Conservation (phyloP, 1,140 invertebrate species). For the Halictus rubicundus region DNA sequence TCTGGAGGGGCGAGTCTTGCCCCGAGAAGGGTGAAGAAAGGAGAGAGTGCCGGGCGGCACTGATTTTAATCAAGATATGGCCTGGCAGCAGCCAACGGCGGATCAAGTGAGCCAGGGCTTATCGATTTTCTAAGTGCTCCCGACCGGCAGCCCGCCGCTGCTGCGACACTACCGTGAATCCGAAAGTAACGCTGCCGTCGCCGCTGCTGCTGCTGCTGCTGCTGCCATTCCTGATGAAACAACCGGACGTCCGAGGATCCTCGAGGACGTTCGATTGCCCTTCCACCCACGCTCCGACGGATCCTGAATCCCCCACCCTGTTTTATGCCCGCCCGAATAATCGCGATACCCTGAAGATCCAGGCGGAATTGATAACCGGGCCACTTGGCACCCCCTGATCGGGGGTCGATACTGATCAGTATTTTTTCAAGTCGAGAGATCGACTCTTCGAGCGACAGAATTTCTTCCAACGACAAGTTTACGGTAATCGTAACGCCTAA, state of each 20-base stretch:
- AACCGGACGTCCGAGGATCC: not conserved
- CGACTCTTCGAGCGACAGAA: no score
- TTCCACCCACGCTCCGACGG: not conserved
- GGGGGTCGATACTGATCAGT: no score
- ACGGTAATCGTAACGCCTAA: no score
- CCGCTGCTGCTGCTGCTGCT: no score
- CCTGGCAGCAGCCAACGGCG: conserved; percentile 74
- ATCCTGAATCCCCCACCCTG: not conserved
- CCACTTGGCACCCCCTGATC: no score
- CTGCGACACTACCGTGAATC: conserved; percentile 61
- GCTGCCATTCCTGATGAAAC: not conserved
- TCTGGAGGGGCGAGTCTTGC: conserved; percentile 58
- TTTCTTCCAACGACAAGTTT: no score
- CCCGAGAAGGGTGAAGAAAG: conserved; percentile 66
- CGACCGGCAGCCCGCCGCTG: conserved; percentile 61
- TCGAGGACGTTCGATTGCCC: not conserved
- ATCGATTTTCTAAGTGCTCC: conserved; percentile 79
- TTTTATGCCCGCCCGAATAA: not conserved
- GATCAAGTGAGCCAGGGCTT: conserved; percentile 75
- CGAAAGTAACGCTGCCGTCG: conserved; percentile 54
- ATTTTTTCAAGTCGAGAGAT: no score
- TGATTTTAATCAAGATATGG: conserved; percentile 82
- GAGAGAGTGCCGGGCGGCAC: conserved; percentile 70
- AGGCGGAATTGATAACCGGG: no score
- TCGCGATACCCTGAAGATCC: no score